Percentiles rank a stretch among this genome's conserved stretches.
These are phyloP conservation scores for Drosophila imparisetae DNA, from an alignment of 2,888 invertebrate species.

Conservation along the genomic window DNA sequence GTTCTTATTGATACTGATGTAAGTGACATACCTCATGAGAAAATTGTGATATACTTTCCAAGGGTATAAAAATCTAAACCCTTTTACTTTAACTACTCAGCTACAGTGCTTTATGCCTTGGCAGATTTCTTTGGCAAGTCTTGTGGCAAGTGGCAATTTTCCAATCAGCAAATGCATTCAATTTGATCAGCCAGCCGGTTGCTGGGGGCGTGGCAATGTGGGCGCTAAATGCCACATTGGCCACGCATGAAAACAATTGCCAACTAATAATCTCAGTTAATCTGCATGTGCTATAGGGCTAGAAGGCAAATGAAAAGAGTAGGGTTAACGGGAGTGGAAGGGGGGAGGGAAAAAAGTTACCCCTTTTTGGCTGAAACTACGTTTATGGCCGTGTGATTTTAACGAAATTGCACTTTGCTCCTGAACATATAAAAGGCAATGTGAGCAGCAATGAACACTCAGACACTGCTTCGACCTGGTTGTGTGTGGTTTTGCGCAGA, in stretches of 20 bases:
- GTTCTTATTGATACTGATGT: background rate
- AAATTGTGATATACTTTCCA: background rate
- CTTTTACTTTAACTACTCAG: conserved; percentile 22
- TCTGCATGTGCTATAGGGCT: conserved; percentile 59
- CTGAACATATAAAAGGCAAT: conserved; percentile 61
- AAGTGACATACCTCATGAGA: background rate
- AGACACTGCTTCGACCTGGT: conserved; percentile 47
- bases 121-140: conserved; percentile 9
- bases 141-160: conserved; percentile 80
- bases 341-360: background rate
- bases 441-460: conserved; percentile 37
- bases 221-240: conserved; percentile 66
- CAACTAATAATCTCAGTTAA: conserved; percentile 83
- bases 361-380: conserved; percentile 12
- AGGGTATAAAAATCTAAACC: conserved; percentile 7
- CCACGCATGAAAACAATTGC: conserved; percentile 79
- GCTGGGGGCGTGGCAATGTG: conserved; percentile 44
- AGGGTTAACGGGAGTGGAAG: background rate
- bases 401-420: conserved; percentile 49
- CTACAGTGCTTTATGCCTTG: background rate
- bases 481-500: conserved; percentile 37
- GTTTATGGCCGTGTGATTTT: conserved; percentile 55
- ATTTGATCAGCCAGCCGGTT: conserved; percentile 71
- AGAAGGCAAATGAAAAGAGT: conserved; percentile 1
- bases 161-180: conserved; percentile 85